phyloP scores from a whole-genome alignment of 2,888 invertebrate species.

The Saturnia pavonia region DNA sequence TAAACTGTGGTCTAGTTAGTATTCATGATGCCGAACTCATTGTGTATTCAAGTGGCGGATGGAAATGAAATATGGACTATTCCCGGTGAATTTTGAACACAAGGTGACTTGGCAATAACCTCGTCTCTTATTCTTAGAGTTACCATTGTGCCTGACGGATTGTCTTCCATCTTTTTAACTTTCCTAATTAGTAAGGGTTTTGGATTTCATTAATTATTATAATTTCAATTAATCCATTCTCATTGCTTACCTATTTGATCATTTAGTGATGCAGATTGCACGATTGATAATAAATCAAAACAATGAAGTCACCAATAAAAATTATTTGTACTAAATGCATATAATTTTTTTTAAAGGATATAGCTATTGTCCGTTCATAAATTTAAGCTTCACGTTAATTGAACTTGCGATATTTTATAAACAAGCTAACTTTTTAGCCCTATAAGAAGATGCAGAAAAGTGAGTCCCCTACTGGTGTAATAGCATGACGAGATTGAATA shows the following conservation, averaged over 20 bases:
- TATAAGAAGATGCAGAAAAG: too few species aligned
- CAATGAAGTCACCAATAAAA: background rate
- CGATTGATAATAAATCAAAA: background rate
- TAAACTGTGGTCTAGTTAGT: slow-evolving; percentile 78
- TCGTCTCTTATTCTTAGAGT: slow-evolving; percentile 44
- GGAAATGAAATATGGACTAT: slow-evolving; percentile 80
- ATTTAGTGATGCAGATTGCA: background rate
- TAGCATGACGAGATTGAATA: too few species aligned
- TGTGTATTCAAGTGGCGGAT: slow-evolving; percentile 70
- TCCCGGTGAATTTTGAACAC: slow-evolving; percentile 72
- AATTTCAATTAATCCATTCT: background rate
- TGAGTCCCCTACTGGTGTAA: too few species aligned
- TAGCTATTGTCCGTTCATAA: too few species aligned
- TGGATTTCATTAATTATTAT: background rate
- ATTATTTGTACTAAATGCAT: too few species aligned
- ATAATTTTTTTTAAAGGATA: too few species aligned
- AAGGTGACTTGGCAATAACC: slow-evolving; percentile 64
- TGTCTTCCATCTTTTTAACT: slow-evolving; percentile 7
- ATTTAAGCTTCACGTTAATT: too few species aligned
- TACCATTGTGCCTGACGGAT: slow-evolving; percentile 17
- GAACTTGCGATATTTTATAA: too few species aligned
- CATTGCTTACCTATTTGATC: background rate
- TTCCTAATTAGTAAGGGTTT: background rate
- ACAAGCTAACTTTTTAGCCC: too few species aligned
- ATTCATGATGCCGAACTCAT: slow-evolving; percentile 75